Conservation (phyloP, 2,797 vertebrate species). For the Dendrocincla tyrannina region DNA sequence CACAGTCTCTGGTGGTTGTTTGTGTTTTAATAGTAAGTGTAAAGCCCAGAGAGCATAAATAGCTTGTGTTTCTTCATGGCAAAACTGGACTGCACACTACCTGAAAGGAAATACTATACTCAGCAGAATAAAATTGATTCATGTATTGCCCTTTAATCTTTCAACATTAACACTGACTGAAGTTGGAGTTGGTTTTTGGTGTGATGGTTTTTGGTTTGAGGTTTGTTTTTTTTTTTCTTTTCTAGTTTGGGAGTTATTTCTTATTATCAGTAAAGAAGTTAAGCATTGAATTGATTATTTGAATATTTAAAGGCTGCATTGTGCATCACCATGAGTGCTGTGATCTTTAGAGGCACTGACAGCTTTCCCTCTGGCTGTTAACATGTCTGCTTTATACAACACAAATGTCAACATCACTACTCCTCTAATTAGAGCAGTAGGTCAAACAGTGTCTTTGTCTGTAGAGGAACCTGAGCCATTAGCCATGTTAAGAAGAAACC, state of each 20-base stretch:
- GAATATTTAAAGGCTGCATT: conserved; percentile 47
- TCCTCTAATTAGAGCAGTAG: conserved; percentile 74
- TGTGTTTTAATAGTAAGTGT: background rate
- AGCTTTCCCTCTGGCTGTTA: conserved; percentile 70
- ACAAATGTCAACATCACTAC: conserved; percentile 68
- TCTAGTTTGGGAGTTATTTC: background rate
- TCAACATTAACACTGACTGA: background rate
- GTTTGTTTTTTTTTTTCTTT: background rate
- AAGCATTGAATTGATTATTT: conserved; percentile 36
- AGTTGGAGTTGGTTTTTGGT: background rate
- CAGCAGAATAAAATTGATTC: background rate
- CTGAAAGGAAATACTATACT: background rate
- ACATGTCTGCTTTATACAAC: conserved; percentile 61
- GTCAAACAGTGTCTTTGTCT: conserved; percentile 66
- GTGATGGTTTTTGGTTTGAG: rapidly evolving
- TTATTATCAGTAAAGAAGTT: background rate
- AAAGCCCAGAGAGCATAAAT: conserved; percentile 8
- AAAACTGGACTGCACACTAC: background rate
- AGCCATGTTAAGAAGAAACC: background rate
- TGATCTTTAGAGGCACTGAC: conserved; percentile 71
- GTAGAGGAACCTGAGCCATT: conserved; percentile 21
- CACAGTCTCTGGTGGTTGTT: background rate
- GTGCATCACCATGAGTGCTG: background rate
- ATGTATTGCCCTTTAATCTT: background rate
- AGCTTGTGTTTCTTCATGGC: background rate